These are phyloP conservation scores for Pipistrellus kuhlii DNA, from an alignment of 2,797 vertebrate genomes.

Conservation along the genomic window DNA sequence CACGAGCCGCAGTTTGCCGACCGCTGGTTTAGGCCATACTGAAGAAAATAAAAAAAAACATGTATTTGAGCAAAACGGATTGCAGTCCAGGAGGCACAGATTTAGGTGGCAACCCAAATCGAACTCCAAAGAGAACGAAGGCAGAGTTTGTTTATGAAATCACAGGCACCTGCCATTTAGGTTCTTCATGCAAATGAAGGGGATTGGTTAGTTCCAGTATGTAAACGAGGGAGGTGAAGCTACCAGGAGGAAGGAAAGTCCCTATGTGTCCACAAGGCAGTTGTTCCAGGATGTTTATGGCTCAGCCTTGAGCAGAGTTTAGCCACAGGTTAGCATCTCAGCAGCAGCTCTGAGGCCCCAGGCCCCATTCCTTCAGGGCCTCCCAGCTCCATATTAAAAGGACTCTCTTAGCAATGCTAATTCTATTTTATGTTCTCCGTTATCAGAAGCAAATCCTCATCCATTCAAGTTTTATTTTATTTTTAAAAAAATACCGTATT, in stretches of 20 bases:
- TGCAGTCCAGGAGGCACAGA: neutral
- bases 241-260: neutral
- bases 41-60: neutral
- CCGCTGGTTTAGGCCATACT: neutral
- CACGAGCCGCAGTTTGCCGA: no score
- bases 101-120: neutral
- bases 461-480: neutral
- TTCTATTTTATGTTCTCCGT: neutral
- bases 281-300: neutral
- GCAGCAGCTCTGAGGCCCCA: neutral
- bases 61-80: neutral
- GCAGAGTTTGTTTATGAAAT: neutral
- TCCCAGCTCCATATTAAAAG: neutral
- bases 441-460: neutral
- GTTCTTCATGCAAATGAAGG: neutral
- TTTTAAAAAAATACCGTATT: no score
- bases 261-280: neutral
- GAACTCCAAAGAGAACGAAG: neutral
- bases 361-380: neutral
- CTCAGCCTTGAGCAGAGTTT: neutral
- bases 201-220: neutral
- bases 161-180: neutral
- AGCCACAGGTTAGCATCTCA: neutral
- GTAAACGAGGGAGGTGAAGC: neutral
- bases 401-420: neutral